Conservation (phyloP, 2,888 invertebrate genomes). For the Drosophila nr. fundita region DNA sequence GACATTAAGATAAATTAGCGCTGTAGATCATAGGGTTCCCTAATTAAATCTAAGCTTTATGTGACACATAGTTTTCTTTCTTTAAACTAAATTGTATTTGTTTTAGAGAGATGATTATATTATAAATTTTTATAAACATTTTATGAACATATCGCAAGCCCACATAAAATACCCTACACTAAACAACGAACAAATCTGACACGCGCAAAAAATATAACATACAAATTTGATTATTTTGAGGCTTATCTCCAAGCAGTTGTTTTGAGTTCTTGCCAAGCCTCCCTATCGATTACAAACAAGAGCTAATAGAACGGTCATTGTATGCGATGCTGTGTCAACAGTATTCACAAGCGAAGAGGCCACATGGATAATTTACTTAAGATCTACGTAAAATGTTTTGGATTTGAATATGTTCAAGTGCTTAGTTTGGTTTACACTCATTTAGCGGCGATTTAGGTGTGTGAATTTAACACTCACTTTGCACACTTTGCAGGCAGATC, state of each 20-base stretch:
- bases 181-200: neutral
- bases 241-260: constrained; percentile 39
- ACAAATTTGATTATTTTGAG: neutral
- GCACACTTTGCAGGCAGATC: constrained; percentile 18
- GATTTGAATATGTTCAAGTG: constrained; percentile 20
- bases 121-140: neutral
- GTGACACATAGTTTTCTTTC: too few species aligned
- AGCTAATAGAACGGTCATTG: constrained; percentile 12
- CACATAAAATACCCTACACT: constrained; percentile 7
- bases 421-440: constrained; percentile 31
- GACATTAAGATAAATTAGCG: neutral
- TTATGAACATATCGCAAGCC: neutral
- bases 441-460: constrained; percentile 62
- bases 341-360: constrained; percentile 7
- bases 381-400: constrained; percentile 24
- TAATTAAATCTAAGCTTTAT: neutral
- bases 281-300: constrained; percentile 30
- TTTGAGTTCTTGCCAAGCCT: constrained; percentile 38
- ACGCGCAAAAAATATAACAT: neutral
- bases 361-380: constrained; percentile 26
- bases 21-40: neutral
- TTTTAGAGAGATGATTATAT: neutral
- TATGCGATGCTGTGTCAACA: constrained; percentile 54
- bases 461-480: constrained; percentile 63
- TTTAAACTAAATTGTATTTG: neutral